Conservation (phyloP, 2,113 vertebrate species). For the Tympanuchus pallidicinctus region DNA sequence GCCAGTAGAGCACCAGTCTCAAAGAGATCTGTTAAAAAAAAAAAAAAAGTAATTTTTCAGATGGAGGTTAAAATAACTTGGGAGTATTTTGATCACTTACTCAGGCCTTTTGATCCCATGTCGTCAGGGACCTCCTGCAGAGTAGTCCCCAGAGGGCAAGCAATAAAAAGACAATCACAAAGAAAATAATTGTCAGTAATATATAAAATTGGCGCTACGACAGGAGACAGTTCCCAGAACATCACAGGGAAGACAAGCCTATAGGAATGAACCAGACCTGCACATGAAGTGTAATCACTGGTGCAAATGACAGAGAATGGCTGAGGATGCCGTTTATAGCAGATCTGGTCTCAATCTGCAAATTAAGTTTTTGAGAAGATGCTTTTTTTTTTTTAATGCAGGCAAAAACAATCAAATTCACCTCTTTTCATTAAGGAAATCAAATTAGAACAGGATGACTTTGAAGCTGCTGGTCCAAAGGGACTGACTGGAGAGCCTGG, state of each 20-base stretch:
- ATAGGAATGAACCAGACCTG: not conserved
- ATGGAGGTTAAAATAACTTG: constrained; percentile 80
- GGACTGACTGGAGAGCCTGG: not conserved
- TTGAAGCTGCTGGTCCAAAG: not conserved
- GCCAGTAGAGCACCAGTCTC: constrained; percentile 65
- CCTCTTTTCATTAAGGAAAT: not conserved
- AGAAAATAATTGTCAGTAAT: constrained; percentile 93
- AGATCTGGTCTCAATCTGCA: not conserved
- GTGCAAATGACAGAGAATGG: constrained; percentile 14
- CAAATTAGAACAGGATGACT: constrained; percentile 7
- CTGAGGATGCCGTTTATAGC: not conserved
- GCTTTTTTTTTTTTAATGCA: not conserved
- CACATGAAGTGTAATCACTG: not conserved
- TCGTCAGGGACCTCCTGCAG: constrained; percentile 97
- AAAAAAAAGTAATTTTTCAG: constrained; percentile 65
- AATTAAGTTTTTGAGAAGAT: not conserved
- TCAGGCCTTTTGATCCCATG: constrained; percentile 94
- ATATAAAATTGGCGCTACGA: constrained; percentile 78
- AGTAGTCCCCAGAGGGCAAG: constrained; percentile 89
- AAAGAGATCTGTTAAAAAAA: constrained; percentile 60
- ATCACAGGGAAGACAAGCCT: constrained; percentile 69
- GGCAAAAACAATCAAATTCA: not conserved
- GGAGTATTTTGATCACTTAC: constrained; percentile 90
- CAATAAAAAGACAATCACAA: constrained; percentile 93
- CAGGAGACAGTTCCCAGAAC: constrained; percentile 84